Evolutionary conservation across 2,888 invertebrate species (phyloP), one percentile per base, ranked within the genome.

Genomic region (Dinocampus coccinellae): DNA sequence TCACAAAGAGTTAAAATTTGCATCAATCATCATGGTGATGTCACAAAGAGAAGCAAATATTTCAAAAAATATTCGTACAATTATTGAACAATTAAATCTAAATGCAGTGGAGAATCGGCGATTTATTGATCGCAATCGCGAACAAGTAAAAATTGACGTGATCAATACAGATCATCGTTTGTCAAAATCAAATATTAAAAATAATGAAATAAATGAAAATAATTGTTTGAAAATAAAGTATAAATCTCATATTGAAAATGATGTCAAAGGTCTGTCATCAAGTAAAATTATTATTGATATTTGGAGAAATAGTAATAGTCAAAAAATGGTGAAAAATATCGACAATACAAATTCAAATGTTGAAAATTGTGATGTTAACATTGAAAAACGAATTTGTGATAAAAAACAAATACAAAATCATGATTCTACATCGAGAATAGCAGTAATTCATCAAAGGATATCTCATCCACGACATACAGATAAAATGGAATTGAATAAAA

Each of bases 81-180:
- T 87, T 77, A 87, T 87, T 80, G 85, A 87, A 73, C 86, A 87
- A 69, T 74, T 87, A 74, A 87, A 87, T 64, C 74, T 87, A 65
- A 85, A 86, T 67, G 84, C 87, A 3, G 84, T 87, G n/a, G 85
- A 84, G 63, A 78, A 82, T 24, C 77, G 82, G 3, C 80, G 82
- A n/a, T 60, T 84, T 72, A 83, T 83, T 69, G 83, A 84, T 71
- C 80, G 81, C 0, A 78, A 73, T n/a, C 76, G 78, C 9, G 77
- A 81, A n/a, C 77, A 72, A 64, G 69, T 73, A 24, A 78, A 79
- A 20, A 76, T 76, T 20, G 42, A 16, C 3, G 16, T n/a, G 73
- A 81, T 78, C 72, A 78, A 80, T 26, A 78, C 76, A 73, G 81
- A 81, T 62, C 42, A 16, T 47, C 1, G 16, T 47, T 81, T 72